Base-by-base conservation (phyloP, 2,888 invertebrate species). In the Pammene fasciana region DNA sequence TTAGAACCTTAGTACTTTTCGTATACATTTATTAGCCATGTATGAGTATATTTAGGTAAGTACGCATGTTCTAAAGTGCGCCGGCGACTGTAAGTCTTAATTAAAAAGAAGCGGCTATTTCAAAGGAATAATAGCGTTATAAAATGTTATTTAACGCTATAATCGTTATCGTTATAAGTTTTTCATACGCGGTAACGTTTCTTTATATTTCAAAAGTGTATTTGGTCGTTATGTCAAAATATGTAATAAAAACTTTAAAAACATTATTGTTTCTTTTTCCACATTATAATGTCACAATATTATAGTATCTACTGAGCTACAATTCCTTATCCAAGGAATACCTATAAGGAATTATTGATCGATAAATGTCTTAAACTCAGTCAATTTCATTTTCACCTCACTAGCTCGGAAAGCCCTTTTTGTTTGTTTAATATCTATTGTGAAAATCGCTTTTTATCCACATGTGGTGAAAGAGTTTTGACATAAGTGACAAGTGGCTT, bases 61-160 rank as follows among this genome's bases (percentile, higher is more conserved):
- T 48, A 38, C 54, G 55, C 50, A 50, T 18, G 16, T 50, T 57
- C 48, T 67, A 41, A 65, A 65, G 54, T 55, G 64, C 9, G 64
- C 64, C 34, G 13, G 55, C 54, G 64, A 26, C 65, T 59, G 60
- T 70, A 70, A 60, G 60, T 70, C 59, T 55, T 70, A 65, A 70
- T 70, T 70, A 70, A 70, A 65, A 18, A 43, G 38, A 26, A 65
- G 65, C 70, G 65, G 65, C 26, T 34, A 38, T 41, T 55, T 65
- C 60, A 70, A 70, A 65, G 65, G 65, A 57, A 34, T 45, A 54
- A 65, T 60, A 36, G 45, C 54, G 54, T 36, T 34, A 48, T 70
- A 55, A 70, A 70, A 60, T 65, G 55, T 70, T 70, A 70, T 68
- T 64, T 62, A 16, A 64, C 43, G 64, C 48, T 38, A 41, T 52